phyloP scores from a whole-genome alignment of 2,113 vertebrate species.

The Brienomyrus brachyistius region DNA sequence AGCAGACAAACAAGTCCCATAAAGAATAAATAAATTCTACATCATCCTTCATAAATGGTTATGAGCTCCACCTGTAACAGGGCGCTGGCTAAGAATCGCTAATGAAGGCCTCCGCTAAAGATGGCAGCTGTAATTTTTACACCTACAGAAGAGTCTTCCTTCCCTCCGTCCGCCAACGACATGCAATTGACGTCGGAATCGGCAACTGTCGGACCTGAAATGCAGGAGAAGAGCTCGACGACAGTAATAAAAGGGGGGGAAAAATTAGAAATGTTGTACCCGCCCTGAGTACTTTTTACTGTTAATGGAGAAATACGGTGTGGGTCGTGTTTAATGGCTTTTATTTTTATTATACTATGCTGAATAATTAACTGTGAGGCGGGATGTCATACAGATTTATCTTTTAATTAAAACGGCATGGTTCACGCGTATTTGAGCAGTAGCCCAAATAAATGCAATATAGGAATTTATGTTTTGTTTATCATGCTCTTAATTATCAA shows the following conservation, averaged over 20 bases:
- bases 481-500: conserved; percentile 99
- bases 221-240: conserved; percentile 20
- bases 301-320: conserved; percentile 99
- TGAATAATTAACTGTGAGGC: conserved; percentile 99
- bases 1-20: conserved; percentile 15
- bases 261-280: conserved; percentile 93
- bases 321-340: conserved; percentile 98
- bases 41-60: conserved; percentile 42
- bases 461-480: conserved; percentile 99
- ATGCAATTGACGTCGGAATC: not conserved
- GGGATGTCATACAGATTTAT: conserved; percentile 99
- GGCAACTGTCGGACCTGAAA: conserved; percentile 30
- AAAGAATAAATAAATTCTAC: conserved; percentile 38
- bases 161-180: not conserved
- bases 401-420: conserved; percentile 99
- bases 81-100: conserved; percentile 24
- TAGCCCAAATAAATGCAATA: conserved; percentile 99
- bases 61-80: conserved; percentile 43
- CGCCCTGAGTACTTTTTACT: conserved; percentile 92
- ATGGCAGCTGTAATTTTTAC: conserved; percentile 30
- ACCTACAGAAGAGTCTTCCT: conserved; percentile 20
- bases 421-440: conserved; percentile 99
- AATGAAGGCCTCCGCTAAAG: conserved; percentile 29
- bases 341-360: conserved; percentile 99
- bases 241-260: conserved; percentile 30